phyloP scores from a whole-genome alignment of 2,888 invertebrate species.

The Bedellia somnulentella region DNA sequence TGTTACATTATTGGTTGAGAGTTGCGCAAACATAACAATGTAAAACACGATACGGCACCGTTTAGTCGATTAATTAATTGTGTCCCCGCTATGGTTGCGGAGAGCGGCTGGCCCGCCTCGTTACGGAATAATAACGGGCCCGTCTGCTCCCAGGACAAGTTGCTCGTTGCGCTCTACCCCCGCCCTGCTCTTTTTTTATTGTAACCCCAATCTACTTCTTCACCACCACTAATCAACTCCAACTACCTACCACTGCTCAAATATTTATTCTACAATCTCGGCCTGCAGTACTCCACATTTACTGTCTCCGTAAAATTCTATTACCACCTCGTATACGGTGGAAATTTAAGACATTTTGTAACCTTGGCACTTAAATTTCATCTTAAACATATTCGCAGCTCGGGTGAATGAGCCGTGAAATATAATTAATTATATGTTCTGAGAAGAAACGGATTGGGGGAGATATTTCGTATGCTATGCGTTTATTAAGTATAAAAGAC shows the following conservation, averaged over 20 bases:
- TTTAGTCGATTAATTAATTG: constrained; percentile 58
- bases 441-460: no score
- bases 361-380: constrained; percentile 5
- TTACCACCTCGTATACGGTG: no score
- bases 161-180: no score
- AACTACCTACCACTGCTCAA: constrained; percentile 13
- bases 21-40: constrained; percentile 54
- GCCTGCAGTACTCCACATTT: constrained; percentile 4
- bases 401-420: constrained; percentile 20
- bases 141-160: constrained; percentile 23
- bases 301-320: constrained; percentile 3
- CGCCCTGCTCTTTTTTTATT: no score
- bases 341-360: constrained; percentile 4
- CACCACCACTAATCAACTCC: constrained; percentile 25
- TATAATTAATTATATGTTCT: constrained; percentile 15
- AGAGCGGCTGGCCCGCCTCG: constrained; percentile 37
- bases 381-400: constrained; percentile 2
- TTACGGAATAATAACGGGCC: constrained; percentile 52
- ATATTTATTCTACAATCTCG: constrained; percentile 8
- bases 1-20: constrained; percentile 54
- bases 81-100: neutral
- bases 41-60: constrained; percentile 54
- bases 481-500: no score
- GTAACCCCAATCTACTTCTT: constrained; percentile 22
- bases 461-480: no score